These are phyloP conservation scores for Dolichotis patagonum DNA, from an alignment of 2,113 vertebrate genomes.

Conservation along the genomic window DNA sequence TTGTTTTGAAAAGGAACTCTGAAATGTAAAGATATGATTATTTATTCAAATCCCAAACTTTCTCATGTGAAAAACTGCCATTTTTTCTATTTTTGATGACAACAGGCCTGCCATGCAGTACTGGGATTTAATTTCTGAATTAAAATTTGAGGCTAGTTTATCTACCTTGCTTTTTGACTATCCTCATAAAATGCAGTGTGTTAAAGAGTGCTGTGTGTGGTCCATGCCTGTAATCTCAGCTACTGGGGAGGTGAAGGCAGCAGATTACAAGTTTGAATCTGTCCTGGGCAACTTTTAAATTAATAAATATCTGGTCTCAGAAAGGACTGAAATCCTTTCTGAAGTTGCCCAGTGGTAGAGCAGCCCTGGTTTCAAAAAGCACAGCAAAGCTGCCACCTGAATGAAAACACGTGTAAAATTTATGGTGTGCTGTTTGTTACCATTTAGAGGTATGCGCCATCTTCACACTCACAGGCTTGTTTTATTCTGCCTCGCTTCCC, in stretches of 20 bases:
- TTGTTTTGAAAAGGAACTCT: conserved; percentile 3
- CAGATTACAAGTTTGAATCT: not conserved
- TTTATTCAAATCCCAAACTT: conserved; percentile 12
- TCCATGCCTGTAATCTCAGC: not conserved
- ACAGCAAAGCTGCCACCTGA: not conserved
- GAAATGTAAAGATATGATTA: conserved; percentile 21
- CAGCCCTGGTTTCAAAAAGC: not conserved
- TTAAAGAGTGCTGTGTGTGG: not conserved
- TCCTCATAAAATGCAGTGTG: not conserved
- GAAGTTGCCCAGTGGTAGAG: not conserved
- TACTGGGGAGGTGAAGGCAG: not conserved
- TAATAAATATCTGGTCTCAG: not conserved
- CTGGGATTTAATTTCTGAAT: not conserved
- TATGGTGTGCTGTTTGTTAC: not conserved
- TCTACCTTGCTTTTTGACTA: not conserved
- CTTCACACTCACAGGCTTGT: not conserved
- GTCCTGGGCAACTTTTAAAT: not conserved
- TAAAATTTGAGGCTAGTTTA: not conserved
- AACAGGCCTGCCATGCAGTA: not conserved
- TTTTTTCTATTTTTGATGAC: not conserved
- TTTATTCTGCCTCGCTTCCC: not conserved
- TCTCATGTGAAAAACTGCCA: conserved; percentile 1
- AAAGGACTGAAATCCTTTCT: not conserved
- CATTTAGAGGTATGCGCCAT: not conserved
- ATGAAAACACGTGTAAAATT: not conserved